Evolutionary conservation across 1,140 invertebrate species (phyloP), one percentile per base, ranked within the genome.

Genomic region (Trypoxylus dichotomus): DNA sequence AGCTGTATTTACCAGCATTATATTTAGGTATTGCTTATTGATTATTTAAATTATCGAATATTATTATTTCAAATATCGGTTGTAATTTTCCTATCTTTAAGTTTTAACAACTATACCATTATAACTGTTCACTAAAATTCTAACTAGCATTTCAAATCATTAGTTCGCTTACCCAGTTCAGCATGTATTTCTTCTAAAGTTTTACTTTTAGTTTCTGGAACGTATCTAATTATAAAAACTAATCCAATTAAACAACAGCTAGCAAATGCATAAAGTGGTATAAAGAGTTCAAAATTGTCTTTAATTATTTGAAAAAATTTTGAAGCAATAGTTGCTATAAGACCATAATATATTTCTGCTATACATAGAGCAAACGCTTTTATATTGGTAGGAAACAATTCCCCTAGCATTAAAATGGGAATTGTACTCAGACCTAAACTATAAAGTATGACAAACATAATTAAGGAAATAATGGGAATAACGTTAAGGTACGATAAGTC

Each of bases 191-290:
- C 43, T 42, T 78, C 77, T 21, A 78, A 47, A 3, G 77, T 78
- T 60, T 78, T 78, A 13, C 73, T 54, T 41, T 78, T 78, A 10
- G 77, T 78, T 78, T 78, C 77, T 8, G 77, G 77, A 27, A 78
- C 73, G 58, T 24, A 78, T 5, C 10, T 5, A 8, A 78, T 25
- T 8, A 78, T 25, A 25, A 60, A 78, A 19, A 78, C 15, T 3
- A 84, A 68, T 7, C 91, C 89, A 1, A 91, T 68, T 0, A 91
- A 80, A 60, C 92, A 93, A 81, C 92, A 88, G 7, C 89, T 85
- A 0, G 92, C 86, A 85, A 97, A 96, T 7, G 92, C 83, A 88
- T 90, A 93, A 86, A 94, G 95, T 71, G 92, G 90, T 77, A 90
- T 90, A 83, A 94, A 91, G 41, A 91, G 90, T n/a, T 90, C 89